Evolutionary conservation across 1,140 invertebrate species (phyloP), one percentile per base, ranked within the genome.

Genomic region (Orchesella cincta): DNA sequence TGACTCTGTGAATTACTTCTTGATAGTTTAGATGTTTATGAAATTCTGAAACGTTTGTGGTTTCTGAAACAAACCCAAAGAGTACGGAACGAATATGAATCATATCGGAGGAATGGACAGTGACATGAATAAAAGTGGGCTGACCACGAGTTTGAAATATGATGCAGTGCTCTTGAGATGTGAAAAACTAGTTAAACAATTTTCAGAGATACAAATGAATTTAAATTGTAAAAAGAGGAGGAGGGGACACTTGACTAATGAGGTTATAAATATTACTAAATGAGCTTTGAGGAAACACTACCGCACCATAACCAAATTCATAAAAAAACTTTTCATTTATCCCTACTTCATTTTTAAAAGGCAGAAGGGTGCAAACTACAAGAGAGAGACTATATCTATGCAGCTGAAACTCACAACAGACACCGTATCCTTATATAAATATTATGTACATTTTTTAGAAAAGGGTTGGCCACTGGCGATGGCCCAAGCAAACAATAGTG

Each of bases 191-290:
- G 62, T 67, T 67, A 67, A 67, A 67, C 62, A 67, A 67, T 67
- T 67, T 67, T 67, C 62, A 67, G 62, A 35, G 71, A 73, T 39
- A 51, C 35, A 51, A 73, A 73, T 73, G 34, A 73, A 36, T 73
- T 73, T 46, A 73, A 73, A 73, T 39, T 39, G 39, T 73, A 51
- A 73, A 73, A 73, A 73, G 28, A 26, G 35, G 35, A 73, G 71
- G 34, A 73, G 71, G 71, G 35, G 77, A 75, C 75, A 76, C 75
- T 79, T 81, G 80, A 81, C 77, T 81, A 81, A 81, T 81, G 80
- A 81, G 80, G 77, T 77, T 76, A 81, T 81, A 81, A 81, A 81
- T 81, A 81, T 78, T 78, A 73, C 46, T 78, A 81, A 81, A 81
- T 78, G 77, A 81, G 80, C 62, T 67, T 67, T 67, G 31, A 3